Evolutionary conservation across 2,888 invertebrate genomes (phyloP).

Genomic region (Oligia latruncula): DNA sequence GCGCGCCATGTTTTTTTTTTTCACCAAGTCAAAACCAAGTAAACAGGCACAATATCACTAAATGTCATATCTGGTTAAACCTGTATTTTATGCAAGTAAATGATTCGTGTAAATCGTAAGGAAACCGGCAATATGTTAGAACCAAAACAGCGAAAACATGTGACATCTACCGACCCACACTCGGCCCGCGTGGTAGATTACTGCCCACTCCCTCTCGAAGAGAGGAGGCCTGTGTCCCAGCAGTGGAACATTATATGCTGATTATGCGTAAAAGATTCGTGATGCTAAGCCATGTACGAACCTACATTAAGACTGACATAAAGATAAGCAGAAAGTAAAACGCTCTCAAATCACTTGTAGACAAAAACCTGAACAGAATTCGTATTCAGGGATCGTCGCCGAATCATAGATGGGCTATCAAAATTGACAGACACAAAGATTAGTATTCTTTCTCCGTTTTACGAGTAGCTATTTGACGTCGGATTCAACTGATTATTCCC

Average conservation of each 20-base stretch:
- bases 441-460: constrained; percentile 69
- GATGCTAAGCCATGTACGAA: constrained; percentile 20
- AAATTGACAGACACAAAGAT: constrained; percentile 67
- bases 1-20: too few relatives aligned
- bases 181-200: not conserved
- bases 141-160: not conserved
- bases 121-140: too few relatives aligned
- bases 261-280: not conserved
- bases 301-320: constrained; percentile 50
- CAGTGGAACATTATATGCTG: too few relatives aligned
- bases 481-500: constrained; percentile 65
- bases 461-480: constrained; percentile 66
- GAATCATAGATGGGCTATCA: constrained; percentile 67
- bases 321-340: constrained; percentile 49
- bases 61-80: not conserved
- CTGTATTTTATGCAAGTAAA: not conserved
- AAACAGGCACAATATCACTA: not conserved
- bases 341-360: constrained; percentile 58
- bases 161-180: not conserved
- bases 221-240: not conserved
- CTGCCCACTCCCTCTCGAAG: not conserved
- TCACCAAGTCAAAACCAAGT: too few relatives aligned
- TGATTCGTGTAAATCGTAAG: too few relatives aligned
- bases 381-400: constrained; percentile 56
- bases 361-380: constrained; percentile 53